Evolutionary conservation across 1,140 invertebrate species (phyloP).

Genomic region (Ips typographus): DNA sequence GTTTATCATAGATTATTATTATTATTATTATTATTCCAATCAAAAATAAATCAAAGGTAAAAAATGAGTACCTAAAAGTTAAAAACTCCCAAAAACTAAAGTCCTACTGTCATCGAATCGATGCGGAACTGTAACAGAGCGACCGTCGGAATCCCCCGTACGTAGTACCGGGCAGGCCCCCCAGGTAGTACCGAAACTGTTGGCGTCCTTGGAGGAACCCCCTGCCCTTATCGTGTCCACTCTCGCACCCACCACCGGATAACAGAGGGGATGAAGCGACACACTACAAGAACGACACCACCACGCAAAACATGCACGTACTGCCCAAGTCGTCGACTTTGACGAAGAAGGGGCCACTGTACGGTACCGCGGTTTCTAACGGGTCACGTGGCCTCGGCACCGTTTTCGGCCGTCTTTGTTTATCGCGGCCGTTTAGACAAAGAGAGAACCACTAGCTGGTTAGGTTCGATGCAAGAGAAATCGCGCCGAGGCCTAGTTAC

Average conservation of each 20-base stretch:
- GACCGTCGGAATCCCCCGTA: too few relatives aligned
- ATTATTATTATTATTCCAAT: too few relatives aligned
- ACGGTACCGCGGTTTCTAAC: conserved; percentile 35
- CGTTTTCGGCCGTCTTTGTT: conserved; percentile 27
- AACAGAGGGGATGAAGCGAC: conserved; percentile 45
- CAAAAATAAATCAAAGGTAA: too few relatives aligned
- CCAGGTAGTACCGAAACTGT: background rate
- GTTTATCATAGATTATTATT: too few relatives aligned
- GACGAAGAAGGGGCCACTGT: conserved; percentile 27
- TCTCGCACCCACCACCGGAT: conserved; percentile 36
- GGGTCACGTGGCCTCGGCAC: conserved; percentile 42
- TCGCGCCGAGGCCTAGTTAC: conserved; percentile 50
- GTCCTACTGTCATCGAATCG: too few relatives aligned
- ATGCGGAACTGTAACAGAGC: too few relatives aligned
- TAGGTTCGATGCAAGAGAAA: conserved; percentile 30
- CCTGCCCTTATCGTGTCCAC: conserved; percentile 34
- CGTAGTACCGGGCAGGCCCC: background rate
- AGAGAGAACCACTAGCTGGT: conserved; percentile 38
- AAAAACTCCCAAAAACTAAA: too few relatives aligned
- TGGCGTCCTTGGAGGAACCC: conserved; percentile 31
- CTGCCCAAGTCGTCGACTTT: conserved; percentile 27
- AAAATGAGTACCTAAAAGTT: too few relatives aligned
- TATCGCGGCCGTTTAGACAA: conserved; percentile 20
- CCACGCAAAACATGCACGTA: conserved; percentile 19
- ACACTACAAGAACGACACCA: conserved; percentile 19